A percentile compares a stretch with the other conserved stretches of the same genome.
phyloP scores from a whole-genome alignment of 1,140 invertebrate species.

The Glossosoma conforme region DNA sequence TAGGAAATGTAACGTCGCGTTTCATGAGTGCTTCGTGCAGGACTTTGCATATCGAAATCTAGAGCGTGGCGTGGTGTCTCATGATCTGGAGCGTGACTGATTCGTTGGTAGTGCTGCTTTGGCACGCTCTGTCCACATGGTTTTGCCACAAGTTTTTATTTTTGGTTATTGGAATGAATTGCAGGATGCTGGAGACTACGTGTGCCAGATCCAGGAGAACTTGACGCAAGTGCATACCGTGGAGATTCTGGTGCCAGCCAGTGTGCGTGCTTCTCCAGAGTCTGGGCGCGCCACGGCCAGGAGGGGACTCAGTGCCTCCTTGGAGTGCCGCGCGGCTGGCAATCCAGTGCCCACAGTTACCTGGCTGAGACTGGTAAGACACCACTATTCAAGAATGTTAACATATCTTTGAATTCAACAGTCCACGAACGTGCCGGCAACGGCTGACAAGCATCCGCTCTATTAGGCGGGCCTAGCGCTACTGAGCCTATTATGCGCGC shows the following conservation, averaged over 20 bases:
- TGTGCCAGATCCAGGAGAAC: slow-evolving; percentile 61
- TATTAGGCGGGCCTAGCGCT: too few species aligned
- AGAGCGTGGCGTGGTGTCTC: too few species aligned
- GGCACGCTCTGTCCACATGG: not conserved
- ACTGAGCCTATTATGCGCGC: too few species aligned
- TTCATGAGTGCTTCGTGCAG: too few species aligned
- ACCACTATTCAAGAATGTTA: too few species aligned
- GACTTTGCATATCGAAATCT: too few species aligned
- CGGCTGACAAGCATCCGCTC: too few species aligned
- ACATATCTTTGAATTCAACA: too few species aligned
- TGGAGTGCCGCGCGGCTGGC: slow-evolving; percentile 62
- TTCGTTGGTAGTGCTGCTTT: too few species aligned
- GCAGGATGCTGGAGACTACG: slow-evolving; percentile 59
- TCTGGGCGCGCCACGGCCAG: slow-evolving; percentile 57
- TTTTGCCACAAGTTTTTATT: not conserved
- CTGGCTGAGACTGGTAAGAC: slow-evolving; percentile 60
- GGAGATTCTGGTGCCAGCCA: slow-evolving; percentile 58
- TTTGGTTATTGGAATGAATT: slow-evolving; percentile 21
- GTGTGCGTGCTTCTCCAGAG: slow-evolving; percentile 54
- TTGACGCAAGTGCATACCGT: slow-evolving; percentile 59
- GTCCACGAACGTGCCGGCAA: too few species aligned
- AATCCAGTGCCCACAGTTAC: slow-evolving; percentile 63
- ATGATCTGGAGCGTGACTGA: too few species aligned
- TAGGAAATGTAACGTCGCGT: too few species aligned
- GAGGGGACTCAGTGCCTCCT: slow-evolving; percentile 59